Evolutionary conservation across 1,140 invertebrate genomes (phyloP).

Genomic region (Trinorchestia longiramus): DNA sequence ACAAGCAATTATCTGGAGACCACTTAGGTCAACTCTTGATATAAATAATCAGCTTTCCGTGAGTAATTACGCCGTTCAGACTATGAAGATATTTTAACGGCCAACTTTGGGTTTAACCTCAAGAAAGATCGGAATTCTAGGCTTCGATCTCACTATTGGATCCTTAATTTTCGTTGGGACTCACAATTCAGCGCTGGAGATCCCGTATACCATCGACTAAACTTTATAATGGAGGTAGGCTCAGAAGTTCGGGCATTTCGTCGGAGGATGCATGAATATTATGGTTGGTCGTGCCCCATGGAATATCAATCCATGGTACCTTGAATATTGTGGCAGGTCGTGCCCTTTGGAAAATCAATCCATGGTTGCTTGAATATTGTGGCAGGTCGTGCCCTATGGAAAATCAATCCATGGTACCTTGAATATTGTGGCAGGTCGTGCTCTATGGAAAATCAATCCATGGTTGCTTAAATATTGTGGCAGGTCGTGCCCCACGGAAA

Average conservation of each 20-base stretch:
- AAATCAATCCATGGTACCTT: background rate
- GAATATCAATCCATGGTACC: background rate
- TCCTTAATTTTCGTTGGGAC: conserved; percentile 31
- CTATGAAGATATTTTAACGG: background rate
- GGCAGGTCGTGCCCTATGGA: background rate
- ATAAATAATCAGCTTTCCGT: background rate
- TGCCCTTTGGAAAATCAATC: background rate
- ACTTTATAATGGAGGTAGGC: conserved; percentile 42
- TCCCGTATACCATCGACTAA: conserved; percentile 37
- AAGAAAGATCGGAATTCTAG: background rate
- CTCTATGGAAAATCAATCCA: no score
- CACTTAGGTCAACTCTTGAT: background rate
- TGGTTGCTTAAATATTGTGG: no score
- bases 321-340: background rate
- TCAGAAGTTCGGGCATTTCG: conserved; percentile 16
- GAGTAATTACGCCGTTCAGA: background rate
- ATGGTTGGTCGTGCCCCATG: no score
- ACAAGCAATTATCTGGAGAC: background rate
- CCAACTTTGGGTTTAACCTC: background rate
- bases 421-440: no score
- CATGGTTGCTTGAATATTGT: background rate
- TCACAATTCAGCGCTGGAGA: conserved; percentile 27
- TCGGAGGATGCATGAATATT: conserved; percentile 37
- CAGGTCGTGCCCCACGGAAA: background rate
- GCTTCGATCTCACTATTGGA: background rate